Evolutionary conservation across 2,888 invertebrate species (phyloP).

Genomic region (Sepiola atlantica): DNA sequence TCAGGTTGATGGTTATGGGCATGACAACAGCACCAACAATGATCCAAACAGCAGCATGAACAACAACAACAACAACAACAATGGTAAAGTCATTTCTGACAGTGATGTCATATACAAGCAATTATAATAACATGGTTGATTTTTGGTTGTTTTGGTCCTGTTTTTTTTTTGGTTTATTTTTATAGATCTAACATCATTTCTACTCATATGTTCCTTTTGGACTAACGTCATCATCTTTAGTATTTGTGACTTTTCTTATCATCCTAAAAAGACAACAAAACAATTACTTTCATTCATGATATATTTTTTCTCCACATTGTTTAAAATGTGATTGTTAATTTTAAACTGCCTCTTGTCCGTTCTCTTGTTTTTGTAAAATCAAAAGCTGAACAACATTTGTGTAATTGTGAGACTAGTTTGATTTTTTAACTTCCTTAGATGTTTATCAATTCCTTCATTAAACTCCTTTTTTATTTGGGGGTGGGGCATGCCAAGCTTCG

Average conservation of each 20-base stretch:
- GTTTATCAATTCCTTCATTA: background rate
- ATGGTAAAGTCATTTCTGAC: background rate
- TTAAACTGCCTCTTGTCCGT: background rate
- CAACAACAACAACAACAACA: background rate
- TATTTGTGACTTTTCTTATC: background rate
- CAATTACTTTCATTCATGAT: background rate
- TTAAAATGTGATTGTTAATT: background rate
- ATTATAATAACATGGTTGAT: background rate
- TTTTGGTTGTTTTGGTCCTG: slow-evolving; percentile 32
- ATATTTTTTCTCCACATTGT: background rate
- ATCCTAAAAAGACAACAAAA: background rate
- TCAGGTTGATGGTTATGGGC: background rate
- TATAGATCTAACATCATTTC: slow-evolving; percentile 32
- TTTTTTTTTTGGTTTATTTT: slow-evolving; percentile 5
- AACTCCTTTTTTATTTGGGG: background rate
- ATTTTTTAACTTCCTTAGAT: background rate
- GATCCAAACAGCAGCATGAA: background rate
- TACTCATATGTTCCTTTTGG: background rate
- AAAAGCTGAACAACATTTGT: background rate
- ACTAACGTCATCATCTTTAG: slow-evolving; percentile 15
- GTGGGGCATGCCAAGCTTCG: background rate
- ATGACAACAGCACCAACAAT: background rate
- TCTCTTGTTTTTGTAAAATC: background rate
- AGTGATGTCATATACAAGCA: slow-evolving; percentile 37
- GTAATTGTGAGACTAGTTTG: background rate